Evolutionary conservation across 2,888 invertebrate genomes (phyloP).

Genomic region (Nebria brevicollis): DNA sequence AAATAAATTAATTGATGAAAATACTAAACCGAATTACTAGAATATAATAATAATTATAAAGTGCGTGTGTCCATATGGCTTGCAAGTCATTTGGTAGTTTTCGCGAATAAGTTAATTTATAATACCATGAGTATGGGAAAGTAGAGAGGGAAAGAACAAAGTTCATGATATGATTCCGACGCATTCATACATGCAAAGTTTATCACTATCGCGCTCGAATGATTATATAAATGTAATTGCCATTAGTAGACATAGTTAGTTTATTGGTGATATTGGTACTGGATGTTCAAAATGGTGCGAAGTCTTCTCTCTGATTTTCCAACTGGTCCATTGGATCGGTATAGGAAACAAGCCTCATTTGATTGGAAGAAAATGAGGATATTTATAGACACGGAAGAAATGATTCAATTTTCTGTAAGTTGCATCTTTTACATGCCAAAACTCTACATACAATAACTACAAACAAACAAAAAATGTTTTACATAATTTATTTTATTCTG

Average conservation of each 20-base stretch:
- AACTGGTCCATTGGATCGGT: constrained; percentile 68
- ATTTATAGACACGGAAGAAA: constrained; percentile 62
- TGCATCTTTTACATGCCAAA: background rate
- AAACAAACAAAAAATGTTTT: too few species aligned
- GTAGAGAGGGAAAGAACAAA: background rate
- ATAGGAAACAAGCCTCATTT: constrained; percentile 69
- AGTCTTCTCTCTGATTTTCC: constrained; percentile 67
- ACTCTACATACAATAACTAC: too few species aligned
- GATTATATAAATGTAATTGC: background rate
- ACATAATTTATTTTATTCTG: too few species aligned
- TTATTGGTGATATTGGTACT: background rate
- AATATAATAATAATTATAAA: too few species aligned
- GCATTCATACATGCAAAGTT: too few species aligned
- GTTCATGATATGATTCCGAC: background rate
- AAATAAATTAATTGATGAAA: too few species aligned
- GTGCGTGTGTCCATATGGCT: too few species aligned
- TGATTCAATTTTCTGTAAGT: constrained; percentile 46
- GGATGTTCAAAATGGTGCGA: constrained; percentile 22
- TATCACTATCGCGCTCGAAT: too few species aligned
- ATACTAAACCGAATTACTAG: too few species aligned
- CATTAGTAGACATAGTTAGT: background rate
- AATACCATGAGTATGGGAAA: too few species aligned
- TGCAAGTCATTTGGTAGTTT: too few species aligned
- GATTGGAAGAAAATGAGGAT: constrained; percentile 69
- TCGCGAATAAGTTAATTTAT: too few species aligned